phyloP scores from a whole-genome alignment of 92 coral and sea anemone species.

The Umimayanthus chanpuru region DNA sequence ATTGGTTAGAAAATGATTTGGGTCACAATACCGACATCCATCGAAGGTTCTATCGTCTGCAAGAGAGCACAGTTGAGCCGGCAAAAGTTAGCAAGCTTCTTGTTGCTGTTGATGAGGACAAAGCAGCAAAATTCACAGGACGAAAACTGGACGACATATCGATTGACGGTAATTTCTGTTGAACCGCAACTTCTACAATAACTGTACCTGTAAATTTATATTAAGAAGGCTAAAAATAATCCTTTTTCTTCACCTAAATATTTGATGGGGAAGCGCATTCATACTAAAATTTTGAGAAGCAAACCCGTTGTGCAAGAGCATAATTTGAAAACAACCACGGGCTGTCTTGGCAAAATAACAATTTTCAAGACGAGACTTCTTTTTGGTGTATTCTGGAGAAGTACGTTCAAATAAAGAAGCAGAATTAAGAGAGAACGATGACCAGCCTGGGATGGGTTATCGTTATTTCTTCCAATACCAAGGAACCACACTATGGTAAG shows the following conservation, averaged over 20 bases:
- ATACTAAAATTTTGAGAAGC: not conserved
- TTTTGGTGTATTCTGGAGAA: too few relatives aligned
- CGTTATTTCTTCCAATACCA: too few relatives aligned
- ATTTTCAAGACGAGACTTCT: too few relatives aligned
- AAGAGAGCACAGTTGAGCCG: constrained; percentile 47
- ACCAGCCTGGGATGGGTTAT: too few relatives aligned
- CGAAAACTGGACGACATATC: constrained; percentile 20
- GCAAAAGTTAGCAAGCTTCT: constrained; percentile 52
- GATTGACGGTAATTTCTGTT: constrained; percentile 4
- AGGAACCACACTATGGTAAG: too few relatives aligned
- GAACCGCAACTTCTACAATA: not conserved
- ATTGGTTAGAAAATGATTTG: too few relatives aligned
- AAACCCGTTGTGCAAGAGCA: not conserved
- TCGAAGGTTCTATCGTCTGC: constrained; percentile 48
- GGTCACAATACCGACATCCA: constrained; percentile 50
- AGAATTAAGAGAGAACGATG: too few relatives aligned
- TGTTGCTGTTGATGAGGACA: constrained; percentile 32
- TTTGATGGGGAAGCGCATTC: not conserved
- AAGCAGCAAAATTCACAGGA: constrained; percentile 16
- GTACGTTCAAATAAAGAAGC: too few relatives aligned
- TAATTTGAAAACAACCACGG: not conserved
- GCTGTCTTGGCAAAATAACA: too few relatives aligned
- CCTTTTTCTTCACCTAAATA: too few relatives aligned
- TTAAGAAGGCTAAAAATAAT: not conserved
- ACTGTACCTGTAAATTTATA: not conserved